Evolutionary conservation across 2,888 invertebrate species (phyloP), one percentile per base, ranked within the genome.

Genomic region (Lamellibrachia columna): DNA sequence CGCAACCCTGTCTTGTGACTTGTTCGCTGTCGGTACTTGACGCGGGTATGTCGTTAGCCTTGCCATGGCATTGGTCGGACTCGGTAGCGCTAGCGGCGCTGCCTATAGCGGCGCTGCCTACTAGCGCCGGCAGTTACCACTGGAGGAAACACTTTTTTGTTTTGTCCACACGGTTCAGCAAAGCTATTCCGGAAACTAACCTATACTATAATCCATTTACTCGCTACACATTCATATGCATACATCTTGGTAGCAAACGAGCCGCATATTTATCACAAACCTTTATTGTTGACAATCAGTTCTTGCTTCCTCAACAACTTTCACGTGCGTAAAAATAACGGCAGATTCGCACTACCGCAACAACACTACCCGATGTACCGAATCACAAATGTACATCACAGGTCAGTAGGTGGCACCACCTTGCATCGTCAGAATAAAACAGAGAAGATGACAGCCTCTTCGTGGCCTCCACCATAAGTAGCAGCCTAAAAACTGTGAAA

Each of bases 1-100:
- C 90, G 11, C 11, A 90, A 90, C 11, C 15, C 7, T 40, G 91
- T 91, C 91, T 91, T 91, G 91, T 91, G 91, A 91, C 91, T 28
- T 91, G 91, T 91, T 22, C 15, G 91, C 91, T 91, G 91, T 22
- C 91, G 28, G 91, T n/a, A 91, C 91, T 91, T 91, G 91, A 91
- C 15, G 22, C 28, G 91, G 28, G 4, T 6, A n/a, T 75, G 22
- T 6, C 2, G 58, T 6, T 22, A 6, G n/a, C 1, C 75, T 11
- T 22, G 11, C 3, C 40, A 1, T 40, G 40, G 40, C 40, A 40
- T 40, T 40, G 40, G 40, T 40, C 40, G 40, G 40, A 40, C 40
- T 40, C 40, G 40, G 40, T 40, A 40, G n/a, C 40, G 40, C 1
- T 40, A 40, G n/a, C 22, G n/a, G 90, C 90, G 90, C 90, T 15